phyloP scores from a whole-genome alignment of 2,797 vertebrate species.

The Poecilia gillii region DNA sequence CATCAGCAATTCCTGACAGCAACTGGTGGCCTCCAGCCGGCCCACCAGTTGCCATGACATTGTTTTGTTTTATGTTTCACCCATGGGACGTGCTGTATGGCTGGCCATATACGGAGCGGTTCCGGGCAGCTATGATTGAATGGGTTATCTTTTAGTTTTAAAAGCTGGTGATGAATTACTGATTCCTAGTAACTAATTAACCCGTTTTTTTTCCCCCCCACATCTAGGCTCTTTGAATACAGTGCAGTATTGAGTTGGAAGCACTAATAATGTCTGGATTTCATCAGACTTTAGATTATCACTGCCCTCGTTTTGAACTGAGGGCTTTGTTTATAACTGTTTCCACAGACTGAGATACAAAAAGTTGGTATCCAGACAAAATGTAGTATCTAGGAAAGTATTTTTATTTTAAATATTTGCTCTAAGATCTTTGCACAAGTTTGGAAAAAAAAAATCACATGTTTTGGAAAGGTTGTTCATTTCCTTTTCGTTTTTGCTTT shows the following conservation, averaged over 20 bases:
- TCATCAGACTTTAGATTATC: slow-evolving; percentile 50
- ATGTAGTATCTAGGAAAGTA: slow-evolving; percentile 10
- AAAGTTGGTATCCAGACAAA: slow-evolving; percentile 6
- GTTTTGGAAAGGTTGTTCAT: slow-evolving; percentile 21
- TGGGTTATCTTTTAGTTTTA: slow-evolving; percentile 73
- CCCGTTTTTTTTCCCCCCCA: slow-evolving; percentile 21
- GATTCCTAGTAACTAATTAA: slow-evolving; percentile 74
- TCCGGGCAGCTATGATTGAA: slow-evolving; percentile 45
- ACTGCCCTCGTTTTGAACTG: slow-evolving; percentile 27
- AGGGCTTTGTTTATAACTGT: slow-evolving; percentile 46
- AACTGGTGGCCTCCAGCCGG: slow-evolving; percentile 75
- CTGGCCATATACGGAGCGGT: slow-evolving; percentile 44
- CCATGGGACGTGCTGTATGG: slow-evolving; percentile 56
- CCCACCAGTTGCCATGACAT: slow-evolving; percentile 72
- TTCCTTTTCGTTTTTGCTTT: slow-evolving; percentile 14
- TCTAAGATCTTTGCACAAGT: slow-evolving; percentile 24
- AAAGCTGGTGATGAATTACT: slow-evolving; percentile 72
- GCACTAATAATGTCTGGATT: slow-evolving; percentile 12
- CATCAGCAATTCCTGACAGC: slow-evolving; percentile 75
- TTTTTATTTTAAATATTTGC: slow-evolving; percentile 53
- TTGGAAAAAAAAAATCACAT: neutral
- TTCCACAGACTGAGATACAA: slow-evolving; percentile 39
- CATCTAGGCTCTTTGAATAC: slow-evolving; percentile 41
- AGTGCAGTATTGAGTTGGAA: slow-evolving; percentile 21
- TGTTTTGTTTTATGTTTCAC: slow-evolving; percentile 69